phyloP scores from a whole-genome alignment of 2,113 vertebrate species.

The Oceanites oceanicus region DNA sequence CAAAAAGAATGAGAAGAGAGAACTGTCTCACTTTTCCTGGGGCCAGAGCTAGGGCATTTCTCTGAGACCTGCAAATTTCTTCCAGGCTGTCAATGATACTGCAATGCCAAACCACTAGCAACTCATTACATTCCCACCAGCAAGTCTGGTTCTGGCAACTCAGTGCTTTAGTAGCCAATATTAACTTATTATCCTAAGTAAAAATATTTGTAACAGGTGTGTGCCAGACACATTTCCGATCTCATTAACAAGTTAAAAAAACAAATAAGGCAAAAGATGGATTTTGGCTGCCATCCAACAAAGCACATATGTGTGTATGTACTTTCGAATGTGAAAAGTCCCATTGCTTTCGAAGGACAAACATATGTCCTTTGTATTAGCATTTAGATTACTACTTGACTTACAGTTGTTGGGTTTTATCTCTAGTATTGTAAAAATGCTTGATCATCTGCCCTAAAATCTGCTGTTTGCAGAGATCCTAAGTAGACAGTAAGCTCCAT shows the following conservation, averaged over 20 bases:
- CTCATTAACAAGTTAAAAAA: neutral
- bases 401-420: neutral
- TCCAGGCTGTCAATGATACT: neutral
- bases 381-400: neutral
- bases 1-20: neutral
- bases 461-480: neutral
- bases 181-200: neutral
- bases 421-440: neutral
- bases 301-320: rapidly evolving
- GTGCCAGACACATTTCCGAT: neutral
- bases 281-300: neutral
- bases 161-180: neutral
- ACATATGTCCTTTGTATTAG: rapidly evolving
- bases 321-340: neutral
- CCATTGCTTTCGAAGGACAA: neutral
- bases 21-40: neutral
- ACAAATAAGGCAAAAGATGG: neutral
- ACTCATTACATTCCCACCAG: neutral
- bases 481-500: neutral
- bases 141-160: neutral
- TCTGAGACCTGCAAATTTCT: neutral
- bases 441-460: neutral
- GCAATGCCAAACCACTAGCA: neutral
- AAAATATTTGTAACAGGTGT: neutral
- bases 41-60: neutral